Percentiles rank a stretch among this genome's conserved stretches.
Conservation (phyloP, 2,113 vertebrate genomes). For the Eptatretus burgeri region DNA sequence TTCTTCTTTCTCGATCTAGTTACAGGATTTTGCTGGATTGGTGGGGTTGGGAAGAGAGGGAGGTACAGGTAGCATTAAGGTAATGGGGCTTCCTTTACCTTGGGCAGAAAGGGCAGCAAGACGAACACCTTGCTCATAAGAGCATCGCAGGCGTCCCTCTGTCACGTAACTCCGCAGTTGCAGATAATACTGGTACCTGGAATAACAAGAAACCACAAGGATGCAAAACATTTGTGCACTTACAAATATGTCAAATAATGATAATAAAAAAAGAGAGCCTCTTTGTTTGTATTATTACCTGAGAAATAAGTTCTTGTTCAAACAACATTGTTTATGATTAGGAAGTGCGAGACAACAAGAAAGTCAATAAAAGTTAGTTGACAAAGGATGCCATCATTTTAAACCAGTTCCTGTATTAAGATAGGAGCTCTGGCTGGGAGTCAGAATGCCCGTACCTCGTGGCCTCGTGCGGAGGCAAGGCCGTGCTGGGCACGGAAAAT, state of each 20-base stretch:
- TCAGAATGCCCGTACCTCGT: constrained; percentile 33
- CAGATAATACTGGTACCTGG: constrained; percentile 94
- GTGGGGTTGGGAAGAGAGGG: no score
- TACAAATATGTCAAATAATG: no score
- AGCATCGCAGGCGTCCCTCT: constrained; percentile 66
- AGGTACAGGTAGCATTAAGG: background rate
- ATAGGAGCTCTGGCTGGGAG: no score
- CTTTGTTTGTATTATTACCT: no score
- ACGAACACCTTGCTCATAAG: constrained; percentile 58
- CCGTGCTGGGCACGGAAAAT: constrained; percentile 58
- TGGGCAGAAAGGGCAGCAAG: constrained; percentile 80
- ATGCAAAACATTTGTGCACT: no score
- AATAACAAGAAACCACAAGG: background rate
- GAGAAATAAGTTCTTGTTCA: no score
- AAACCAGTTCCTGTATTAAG: no score
- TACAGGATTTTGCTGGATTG: background rate
- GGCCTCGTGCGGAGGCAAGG: constrained; percentile 74
- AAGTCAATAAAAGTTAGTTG: no score
- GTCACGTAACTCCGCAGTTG: constrained; percentile 87
- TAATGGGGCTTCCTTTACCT: constrained; percentile 25
- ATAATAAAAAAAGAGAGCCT: no score
- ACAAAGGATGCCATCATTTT: no score
- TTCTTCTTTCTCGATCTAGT: background rate
- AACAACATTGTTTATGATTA: no score
- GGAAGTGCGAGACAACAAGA: no score